Base-by-base conservation (phyloP, 2,113 vertebrate genomes). In the Dasyprocta punctata region DNA sequence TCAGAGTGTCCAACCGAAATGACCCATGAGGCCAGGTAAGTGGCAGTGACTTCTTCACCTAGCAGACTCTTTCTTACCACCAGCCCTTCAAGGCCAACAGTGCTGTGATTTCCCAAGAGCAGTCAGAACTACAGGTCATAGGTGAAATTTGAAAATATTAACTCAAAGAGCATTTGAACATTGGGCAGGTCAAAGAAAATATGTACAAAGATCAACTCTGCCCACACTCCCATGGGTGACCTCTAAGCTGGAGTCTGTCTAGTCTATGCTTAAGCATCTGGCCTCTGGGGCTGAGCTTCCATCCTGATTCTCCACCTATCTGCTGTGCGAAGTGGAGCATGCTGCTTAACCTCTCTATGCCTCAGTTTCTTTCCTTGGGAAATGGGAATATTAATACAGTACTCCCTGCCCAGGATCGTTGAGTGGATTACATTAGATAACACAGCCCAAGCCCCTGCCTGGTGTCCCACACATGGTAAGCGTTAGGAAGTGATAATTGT, bases 401-500 rank as follows among this genome's bases (percentile, higher is more conserved):
- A 33, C 41, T 65, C 26, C 47, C 2, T 13, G n/a, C 33, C 3
- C n/a, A 10, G 61, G 26, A 44, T 75, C 22, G 1, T 44, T 3
- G 22, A 14, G 30, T 9, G 1, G 44, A 60, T 86, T 90, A 49
- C 90, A 82, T 77, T n/a, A 83, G 92, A 47, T 30, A 52, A 33
- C 3, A 24, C 58, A 20, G n/a, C 10, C 82, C 28, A 16, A 84
- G 82, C 28, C 61, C 28, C 56, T 7, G 20, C 61, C 69, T 47
- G 65, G 52, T 10, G 44, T 83, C 49, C 49, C 71, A 69, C 95
- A 94, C 83, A 38, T 89, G 95, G 90, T 30, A 89, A 96, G 95
- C 86, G 84, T 96, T 93, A 94, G 94, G 0, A 86, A 82, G 95
- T 86, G 92, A 93, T 96, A 33, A 75, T 65, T 91, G 83, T 58